Evolutionary conservation across 2,888 invertebrate species (phyloP).

Genomic region (Ophioninae sp.): DNA sequence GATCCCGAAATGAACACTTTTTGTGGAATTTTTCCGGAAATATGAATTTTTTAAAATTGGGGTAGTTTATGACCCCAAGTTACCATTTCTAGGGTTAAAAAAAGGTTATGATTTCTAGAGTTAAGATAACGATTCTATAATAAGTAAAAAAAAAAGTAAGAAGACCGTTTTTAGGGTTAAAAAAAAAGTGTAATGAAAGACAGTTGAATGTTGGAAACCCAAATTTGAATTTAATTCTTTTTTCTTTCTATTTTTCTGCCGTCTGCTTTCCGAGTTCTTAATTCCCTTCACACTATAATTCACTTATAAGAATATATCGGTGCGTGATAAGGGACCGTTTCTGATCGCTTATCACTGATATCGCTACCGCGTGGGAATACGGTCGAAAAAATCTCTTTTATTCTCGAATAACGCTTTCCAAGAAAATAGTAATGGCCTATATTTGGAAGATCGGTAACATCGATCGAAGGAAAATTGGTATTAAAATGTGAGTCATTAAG

Average conservation of each 20-base stretch:
- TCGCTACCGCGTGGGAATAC: constrained; percentile 42
- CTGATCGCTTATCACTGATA: constrained; percentile 25
- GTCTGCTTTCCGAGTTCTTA: background rate
- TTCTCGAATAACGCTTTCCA: constrained; percentile 15
- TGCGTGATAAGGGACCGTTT: constrained; percentile 44
- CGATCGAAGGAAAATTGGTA: constrained; percentile 8
- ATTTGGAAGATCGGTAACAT: constrained; percentile 17
- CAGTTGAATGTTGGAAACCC: too few species aligned
- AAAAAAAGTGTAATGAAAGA: too few species aligned
- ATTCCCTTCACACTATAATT: background rate
- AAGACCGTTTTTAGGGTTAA: too few species aligned
- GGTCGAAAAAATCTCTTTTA: background rate
- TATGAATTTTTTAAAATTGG: too few species aligned
- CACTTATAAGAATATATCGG: background rate
- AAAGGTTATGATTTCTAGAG: too few species aligned
- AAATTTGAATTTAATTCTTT: background rate
- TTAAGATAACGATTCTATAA: too few species aligned
- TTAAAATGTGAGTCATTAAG: background rate
- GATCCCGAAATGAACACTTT: too few species aligned
- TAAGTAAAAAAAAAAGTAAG: too few species aligned
- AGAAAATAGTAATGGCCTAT: constrained; percentile 39
- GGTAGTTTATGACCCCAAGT: too few species aligned
- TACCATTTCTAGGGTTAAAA: too few species aligned
- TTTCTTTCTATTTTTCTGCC: background rate
- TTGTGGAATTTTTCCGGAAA: too few species aligned